These are phyloP conservation scores for Axinella damicornis DNA, from an alignment of 37 sponge, comb jelly and placozoan species.

Conservation along the genomic window DNA sequence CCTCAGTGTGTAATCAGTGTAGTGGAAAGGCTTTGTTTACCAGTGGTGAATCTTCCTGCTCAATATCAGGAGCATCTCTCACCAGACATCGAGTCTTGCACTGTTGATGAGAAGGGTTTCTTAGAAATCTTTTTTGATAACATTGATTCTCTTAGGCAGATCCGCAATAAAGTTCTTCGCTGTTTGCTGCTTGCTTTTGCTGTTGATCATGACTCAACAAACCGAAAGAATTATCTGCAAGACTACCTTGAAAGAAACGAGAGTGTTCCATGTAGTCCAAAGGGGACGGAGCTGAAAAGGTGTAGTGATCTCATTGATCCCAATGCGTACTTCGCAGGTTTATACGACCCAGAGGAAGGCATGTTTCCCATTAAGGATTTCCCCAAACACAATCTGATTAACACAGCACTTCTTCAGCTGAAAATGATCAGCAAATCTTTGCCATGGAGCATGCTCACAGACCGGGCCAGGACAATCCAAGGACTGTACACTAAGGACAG, in stretches of 20 bases:
- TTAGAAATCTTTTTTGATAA: conserved; percentile 29
- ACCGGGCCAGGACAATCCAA: conserved; percentile 16
- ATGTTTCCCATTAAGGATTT: conserved; percentile 57
- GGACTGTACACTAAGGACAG: not conserved
- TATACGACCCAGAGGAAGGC: conserved; percentile 55
- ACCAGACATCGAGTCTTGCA: not conserved
- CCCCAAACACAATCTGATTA: not conserved
- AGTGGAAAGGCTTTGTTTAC: not conserved
- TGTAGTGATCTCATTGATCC: conserved; percentile 48
- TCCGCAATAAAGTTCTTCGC: too few species aligned
- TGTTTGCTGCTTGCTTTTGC: too few species aligned
- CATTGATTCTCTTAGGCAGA: not conserved
- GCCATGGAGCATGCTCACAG: conserved; percentile 21
- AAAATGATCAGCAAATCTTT: conserved; percentile 14
- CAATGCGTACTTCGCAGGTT: conserved; percentile 1
- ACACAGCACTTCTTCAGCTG: not conserved
- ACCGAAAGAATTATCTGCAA: not conserved
- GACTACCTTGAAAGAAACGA: not conserved
- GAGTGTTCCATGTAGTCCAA: conserved; percentile 61
- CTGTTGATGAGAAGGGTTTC: conserved; percentile 12
- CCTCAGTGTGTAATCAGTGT: conserved; percentile 25
- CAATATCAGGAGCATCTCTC: not conserved
- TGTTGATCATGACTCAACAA: too few species aligned
- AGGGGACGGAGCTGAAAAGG: conserved; percentile 29
- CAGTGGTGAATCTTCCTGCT: conserved; percentile 37